Base-by-base conservation (phyloP, 2,888 invertebrate genomes). In the Bruchidius siliquastri region DNA sequence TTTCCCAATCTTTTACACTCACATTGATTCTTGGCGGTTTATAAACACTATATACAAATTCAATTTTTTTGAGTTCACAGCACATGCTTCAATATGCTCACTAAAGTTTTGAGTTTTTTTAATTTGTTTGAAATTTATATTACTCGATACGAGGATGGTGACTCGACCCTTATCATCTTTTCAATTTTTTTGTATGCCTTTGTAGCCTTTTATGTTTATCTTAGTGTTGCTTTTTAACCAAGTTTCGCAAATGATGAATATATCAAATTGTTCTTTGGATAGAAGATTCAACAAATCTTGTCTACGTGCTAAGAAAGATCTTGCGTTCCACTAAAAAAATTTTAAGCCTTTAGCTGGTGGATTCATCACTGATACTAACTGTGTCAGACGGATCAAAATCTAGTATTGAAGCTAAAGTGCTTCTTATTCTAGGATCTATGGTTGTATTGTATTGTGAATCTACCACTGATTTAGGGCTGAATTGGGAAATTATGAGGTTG, bases 21-120 rank as follows among this genome's bases (percentile, higher is more conserved):
- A 22, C 32, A 49, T 66, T 71, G 32, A 71, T 71, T 21, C 20
- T 70, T 20, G 71, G 71, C 21, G 49, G 71, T 21, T 71, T 71
- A 66, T 71, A 71, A 71, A 71, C 66, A 66, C 71, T 66, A 66
- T 30, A 21, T 21, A 49, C 20, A 71, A 13, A 32, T 71, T 66
- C 20, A 71, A 71, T 21, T 71, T 32, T 71, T 71, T 67, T 30
- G 66, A 18, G 21, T 66, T 13, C 2, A 71, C 30, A 66, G 49
- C 71, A 66, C 71, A 71, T 49, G 66, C 21, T 22, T 70, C 70
- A 70, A 70, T 70, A 26, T 32, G 26, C 70, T 22, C 32, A 22
- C 32, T 66, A 32, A 20, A 71, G 22, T 71, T 71, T 71, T 30
- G 66, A 66, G 66, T 13, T 66, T 13, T 66, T 13, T 66, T 66